Evolutionary conservation across 2,113 vertebrate genomes (phyloP), one percentile per base, ranked within the genome.

Genomic region (Hippotragus niger): DNA sequence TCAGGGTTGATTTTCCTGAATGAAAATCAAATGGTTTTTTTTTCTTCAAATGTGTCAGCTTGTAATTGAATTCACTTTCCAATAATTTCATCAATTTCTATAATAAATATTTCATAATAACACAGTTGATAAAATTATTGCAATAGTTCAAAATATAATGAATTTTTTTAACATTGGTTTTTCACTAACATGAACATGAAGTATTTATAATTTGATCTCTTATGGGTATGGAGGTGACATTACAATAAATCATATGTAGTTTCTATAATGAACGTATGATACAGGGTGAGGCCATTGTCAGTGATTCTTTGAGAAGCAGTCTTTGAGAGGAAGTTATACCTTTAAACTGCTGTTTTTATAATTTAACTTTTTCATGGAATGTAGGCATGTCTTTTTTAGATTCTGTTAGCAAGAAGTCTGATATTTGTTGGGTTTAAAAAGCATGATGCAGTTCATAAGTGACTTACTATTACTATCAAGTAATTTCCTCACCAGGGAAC

Each of bases 361-460:
- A n/a, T 0, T 53, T 53, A 4, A 25, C 29, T 55, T 92, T 88
- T 40, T 84, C 43, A 29, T 87, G 1, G 2, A 47, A 86, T n/a
- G 15, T 4, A n/a, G 0, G 0, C 29, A 6, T 2, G 10, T 33
- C 25, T 45, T 83, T 6, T 17, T 3, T 13, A 7, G 16, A 23
- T 43, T 92, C 82, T 82, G 0, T 64, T 95, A 52, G 31, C 85
- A 52, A 45, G 13, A 96, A 93, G 2, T 9, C 1, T 91, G 60
- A 81, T 57, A 60, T 3, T 74, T 15, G 0, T 25, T 60, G 57
- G 14, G 4, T 93, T 8, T 76, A 52, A 45, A 78, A 97, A 92
- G 2, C 27, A 52, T 31, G 33, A 52, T 43, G 14, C 14, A 43
- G 8, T 16, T 88, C 0, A 2, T 52, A 94, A 97, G 84, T 88